Evolutionary conservation across 1,140 invertebrate species (phyloP).

Genomic region (Alviniconcha marisindica): DNA sequence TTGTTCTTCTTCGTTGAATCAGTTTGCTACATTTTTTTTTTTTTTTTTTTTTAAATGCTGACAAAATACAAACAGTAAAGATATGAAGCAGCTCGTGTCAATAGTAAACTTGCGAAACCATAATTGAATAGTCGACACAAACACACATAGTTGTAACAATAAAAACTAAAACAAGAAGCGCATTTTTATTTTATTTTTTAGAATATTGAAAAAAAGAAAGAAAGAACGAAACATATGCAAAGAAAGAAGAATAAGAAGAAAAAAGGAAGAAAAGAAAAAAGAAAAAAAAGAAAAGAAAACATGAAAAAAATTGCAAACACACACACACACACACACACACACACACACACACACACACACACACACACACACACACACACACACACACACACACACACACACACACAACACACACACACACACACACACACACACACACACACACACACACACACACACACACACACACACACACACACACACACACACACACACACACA

Average conservation of each 20-base stretch:
- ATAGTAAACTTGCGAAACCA: too few species aligned
- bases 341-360: constrained; percentile 7
- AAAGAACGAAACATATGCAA: too few species aligned
- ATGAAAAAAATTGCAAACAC: neutral
- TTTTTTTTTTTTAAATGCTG: too few species aligned
- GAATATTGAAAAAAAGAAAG: too few species aligned
- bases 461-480: neutral
- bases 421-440: constrained; percentile 15
- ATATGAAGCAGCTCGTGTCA: neutral
- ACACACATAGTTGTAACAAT: too few species aligned
- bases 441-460: constrained; percentile 8
- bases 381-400: constrained; percentile 1
- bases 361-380: constrained; percentile 30
- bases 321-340: constrained; percentile 1
- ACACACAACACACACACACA: constrained; percentile 22
- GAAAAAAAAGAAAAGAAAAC: neutral
- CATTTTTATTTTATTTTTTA: too few species aligned
- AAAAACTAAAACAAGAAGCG: too few species aligned
- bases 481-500: constrained; percentile 9
- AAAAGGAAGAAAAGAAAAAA: neutral
- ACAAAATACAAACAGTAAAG: too few species aligned
- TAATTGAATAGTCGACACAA: too few species aligned
- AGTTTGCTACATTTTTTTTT: too few species aligned
- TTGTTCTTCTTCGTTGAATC: too few species aligned
- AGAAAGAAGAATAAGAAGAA: neutral